These are phyloP conservation scores for Chrysemys picta DNA, from an alignment of 2,113 vertebrate genomes.

Conservation along the genomic window DNA sequence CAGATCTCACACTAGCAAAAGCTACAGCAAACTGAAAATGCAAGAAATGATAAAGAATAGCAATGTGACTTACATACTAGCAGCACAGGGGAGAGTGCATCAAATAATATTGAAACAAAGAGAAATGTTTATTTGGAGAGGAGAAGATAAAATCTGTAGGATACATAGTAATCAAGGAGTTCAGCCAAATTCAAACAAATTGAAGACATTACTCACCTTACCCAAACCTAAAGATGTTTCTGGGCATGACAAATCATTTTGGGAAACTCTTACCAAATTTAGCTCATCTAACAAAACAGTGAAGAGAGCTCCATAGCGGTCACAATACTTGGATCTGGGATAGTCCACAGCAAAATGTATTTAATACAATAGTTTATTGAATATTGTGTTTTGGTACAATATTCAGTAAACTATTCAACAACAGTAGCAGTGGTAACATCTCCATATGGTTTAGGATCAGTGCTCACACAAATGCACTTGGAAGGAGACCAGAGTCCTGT, in stretches of 20 bases:
- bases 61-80: background rate
- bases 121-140: background rate
- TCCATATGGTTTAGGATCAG: background rate
- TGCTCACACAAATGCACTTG: background rate
- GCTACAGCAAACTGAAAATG: background rate
- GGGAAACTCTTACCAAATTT: background rate
- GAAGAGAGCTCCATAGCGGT: background rate
- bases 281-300: background rate
- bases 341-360: background rate
- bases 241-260: background rate
- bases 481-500: background rate
- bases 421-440: background rate
- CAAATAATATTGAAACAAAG: background rate
- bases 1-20: background rate
- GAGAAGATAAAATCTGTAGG: background rate
- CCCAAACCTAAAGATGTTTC: background rate
- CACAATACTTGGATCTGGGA: background rate
- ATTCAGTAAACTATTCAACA: background rate
- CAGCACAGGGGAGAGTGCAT: background rate
- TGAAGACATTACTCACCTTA: background rate
- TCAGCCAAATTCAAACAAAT: background rate
- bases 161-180: background rate
- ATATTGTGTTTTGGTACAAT: background rate
- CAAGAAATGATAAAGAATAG: background rate
- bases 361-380: background rate